Conservation (phyloP, 2,797 vertebrate species). For the Myripristis jacobus region DNA sequence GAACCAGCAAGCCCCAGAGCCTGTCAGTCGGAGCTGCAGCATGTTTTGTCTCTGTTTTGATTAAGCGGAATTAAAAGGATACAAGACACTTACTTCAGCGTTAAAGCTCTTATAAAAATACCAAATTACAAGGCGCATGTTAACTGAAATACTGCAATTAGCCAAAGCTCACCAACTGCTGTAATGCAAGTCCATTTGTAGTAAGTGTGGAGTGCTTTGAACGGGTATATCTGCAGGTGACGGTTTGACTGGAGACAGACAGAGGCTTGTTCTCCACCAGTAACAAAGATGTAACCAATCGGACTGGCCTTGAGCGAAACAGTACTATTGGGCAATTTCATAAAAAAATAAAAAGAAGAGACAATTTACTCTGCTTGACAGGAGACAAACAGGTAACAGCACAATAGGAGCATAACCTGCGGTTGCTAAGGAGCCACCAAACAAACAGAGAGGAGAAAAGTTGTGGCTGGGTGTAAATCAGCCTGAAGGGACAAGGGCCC, state of each 20-base stretch:
- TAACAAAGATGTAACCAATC: conserved; percentile 34
- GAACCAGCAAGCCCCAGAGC: conserved; percentile 21
- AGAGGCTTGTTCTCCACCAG: conserved; percentile 49
- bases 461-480: conserved; percentile 81
- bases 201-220: conserved; percentile 14
- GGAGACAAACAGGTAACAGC: conserved; percentile 78
- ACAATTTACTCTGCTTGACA: conserved; percentile 69
- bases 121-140: conserved; percentile 57
- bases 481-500: conserved; percentile 82
- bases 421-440: conserved; percentile 80
- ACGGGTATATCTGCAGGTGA: conserved; percentile 23
- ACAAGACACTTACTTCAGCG: conserved; percentile 5
- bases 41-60: conserved; percentile 53
- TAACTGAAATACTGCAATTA: conserved; percentile 57
- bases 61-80: conserved; percentile 60
- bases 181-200: conserved; percentile 27
- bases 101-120: conserved; percentile 54
- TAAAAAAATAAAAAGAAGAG: conserved; percentile 51
- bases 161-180: conserved; percentile 27
- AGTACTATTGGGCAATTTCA: conserved; percentile 64
- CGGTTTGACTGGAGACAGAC: conserved; percentile 40
- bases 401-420: conserved; percentile 74
- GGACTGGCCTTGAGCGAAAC: conserved; percentile 44
- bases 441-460: conserved; percentile 78
- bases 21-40: conserved; percentile 34